These are phyloP conservation scores for Vimba vimba DNA, from an alignment of 2,113 vertebrate species.

Conservation along the genomic window DNA sequence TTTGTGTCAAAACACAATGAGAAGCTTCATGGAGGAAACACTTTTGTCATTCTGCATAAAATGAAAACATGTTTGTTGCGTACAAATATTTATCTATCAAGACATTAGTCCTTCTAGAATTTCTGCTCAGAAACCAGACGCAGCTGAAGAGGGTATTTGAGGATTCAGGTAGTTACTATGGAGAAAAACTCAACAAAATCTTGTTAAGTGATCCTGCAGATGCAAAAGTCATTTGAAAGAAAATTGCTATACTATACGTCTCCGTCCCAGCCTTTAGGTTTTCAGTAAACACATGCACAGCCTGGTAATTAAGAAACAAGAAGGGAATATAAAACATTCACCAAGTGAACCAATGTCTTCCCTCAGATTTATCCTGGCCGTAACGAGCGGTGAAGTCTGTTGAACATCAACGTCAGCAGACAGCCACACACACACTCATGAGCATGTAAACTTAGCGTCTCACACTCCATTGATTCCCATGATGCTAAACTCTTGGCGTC, in stretches of 20 bases:
- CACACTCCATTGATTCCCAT: conserved; percentile 45
- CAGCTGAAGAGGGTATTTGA: background rate
- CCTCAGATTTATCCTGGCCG: conserved; percentile 18
- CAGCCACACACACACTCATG: conserved; percentile 27
- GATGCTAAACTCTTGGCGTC: conserved; percentile 12
- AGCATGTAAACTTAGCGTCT: conserved; percentile 49
- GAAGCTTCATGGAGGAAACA: background rate
- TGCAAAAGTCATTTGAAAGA: background rate
- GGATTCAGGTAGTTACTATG: conserved; percentile 25
- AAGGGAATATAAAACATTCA: conserved; percentile 52
- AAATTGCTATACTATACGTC: background rate
- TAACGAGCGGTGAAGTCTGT: conserved; percentile 29
- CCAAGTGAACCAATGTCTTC: conserved; percentile 50
- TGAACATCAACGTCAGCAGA: conserved; percentile 46
- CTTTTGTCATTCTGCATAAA: conserved; percentile 4
- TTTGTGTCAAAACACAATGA: conserved; percentile 26
- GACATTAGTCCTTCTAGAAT: conserved; percentile 11
- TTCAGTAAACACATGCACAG: background rate
- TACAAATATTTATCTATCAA: background rate
- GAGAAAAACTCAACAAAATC: conserved; percentile 11
- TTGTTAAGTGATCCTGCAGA: conserved; percentile 20
- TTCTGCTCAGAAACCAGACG: background rate
- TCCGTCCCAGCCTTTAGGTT: background rate
- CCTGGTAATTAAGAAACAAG: conserved; percentile 36
- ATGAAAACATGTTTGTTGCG: conserved; percentile 33